phyloP scores from a whole-genome alignment of 2,113 vertebrate genomes.

The Acrocephalus arundinaceus region DNA sequence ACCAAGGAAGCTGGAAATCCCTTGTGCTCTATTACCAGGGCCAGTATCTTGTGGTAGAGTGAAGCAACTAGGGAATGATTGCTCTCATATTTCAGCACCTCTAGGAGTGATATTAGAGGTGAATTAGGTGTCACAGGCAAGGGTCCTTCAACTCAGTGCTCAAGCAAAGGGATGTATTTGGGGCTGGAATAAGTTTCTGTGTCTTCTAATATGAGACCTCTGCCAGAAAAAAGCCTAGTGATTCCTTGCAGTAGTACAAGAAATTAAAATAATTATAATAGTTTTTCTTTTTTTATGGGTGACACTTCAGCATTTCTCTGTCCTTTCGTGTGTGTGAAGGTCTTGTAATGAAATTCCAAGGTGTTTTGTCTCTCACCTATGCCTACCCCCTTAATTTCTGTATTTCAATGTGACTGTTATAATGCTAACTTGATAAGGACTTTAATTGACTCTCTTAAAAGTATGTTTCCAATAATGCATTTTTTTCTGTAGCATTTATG shows the following conservation, averaged over 20 bases:
- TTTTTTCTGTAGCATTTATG: not conserved
- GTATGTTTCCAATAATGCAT: not conserved
- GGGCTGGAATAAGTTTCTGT: not conserved
- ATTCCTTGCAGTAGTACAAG: not conserved
- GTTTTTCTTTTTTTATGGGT: not conserved
- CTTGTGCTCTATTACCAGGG: not conserved
- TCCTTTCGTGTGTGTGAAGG: not conserved
- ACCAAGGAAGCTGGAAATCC: not conserved
- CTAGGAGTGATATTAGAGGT: not conserved
- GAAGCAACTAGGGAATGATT: not conserved
- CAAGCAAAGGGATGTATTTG: not conserved
- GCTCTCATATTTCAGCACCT: not conserved
- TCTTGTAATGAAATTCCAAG: not conserved
- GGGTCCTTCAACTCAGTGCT: not conserved
- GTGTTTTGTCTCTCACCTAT: not conserved
- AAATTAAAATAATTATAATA: not conserved
- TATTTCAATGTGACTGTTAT: not conserved
- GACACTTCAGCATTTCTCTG: not conserved
- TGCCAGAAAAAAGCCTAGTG: not conserved
- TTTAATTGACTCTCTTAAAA: not conserved
- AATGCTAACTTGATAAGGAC: not conserved
- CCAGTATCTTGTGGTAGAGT: not conserved
- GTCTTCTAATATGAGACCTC: not conserved
- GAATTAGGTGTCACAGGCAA: not conserved
- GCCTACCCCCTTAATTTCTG: rapidly evolving